Percentiles rank a stretch among this genome's conserved stretches.
Conservation (phyloP, 2,797 vertebrate genomes). For the Crax fasciolata region DNA sequence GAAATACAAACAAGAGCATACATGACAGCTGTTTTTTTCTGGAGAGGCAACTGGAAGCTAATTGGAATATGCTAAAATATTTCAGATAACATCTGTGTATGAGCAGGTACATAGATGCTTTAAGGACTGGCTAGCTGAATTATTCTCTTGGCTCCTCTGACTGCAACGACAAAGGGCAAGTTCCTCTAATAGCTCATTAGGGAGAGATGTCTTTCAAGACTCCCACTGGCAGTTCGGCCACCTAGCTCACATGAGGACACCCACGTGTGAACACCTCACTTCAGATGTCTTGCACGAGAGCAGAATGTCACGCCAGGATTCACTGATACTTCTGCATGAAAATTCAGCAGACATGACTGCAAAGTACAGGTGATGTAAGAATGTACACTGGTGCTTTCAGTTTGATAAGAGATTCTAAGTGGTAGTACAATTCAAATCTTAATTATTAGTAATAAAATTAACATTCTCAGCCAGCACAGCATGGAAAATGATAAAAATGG, state of each 20-base stretch:
- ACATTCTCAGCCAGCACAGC: background rate
- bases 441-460: background rate
- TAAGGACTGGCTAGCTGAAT: background rate
- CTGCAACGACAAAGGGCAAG: background rate
- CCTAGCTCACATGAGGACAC: background rate
- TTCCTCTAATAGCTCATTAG: slow-evolving; percentile 12
- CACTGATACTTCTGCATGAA: background rate
- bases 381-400: background rate
- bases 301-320: background rate
- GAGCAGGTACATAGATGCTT: background rate
- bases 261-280: background rate
- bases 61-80: background rate
- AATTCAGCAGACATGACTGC: background rate
- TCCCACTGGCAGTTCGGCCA: background rate
- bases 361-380: background rate
- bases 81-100: background rate
- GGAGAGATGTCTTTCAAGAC: background rate
- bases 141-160: background rate
- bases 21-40: background rate
- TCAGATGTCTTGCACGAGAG: background rate
- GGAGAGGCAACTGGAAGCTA: background rate
- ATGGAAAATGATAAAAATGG: background rate
- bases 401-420: background rate
- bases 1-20: background rate
- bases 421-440: background rate